These are phyloP conservation scores for Tetragnatha versicolor DNA, from an alignment of 1,140 invertebrate species.

Conservation along the genomic window DNA sequence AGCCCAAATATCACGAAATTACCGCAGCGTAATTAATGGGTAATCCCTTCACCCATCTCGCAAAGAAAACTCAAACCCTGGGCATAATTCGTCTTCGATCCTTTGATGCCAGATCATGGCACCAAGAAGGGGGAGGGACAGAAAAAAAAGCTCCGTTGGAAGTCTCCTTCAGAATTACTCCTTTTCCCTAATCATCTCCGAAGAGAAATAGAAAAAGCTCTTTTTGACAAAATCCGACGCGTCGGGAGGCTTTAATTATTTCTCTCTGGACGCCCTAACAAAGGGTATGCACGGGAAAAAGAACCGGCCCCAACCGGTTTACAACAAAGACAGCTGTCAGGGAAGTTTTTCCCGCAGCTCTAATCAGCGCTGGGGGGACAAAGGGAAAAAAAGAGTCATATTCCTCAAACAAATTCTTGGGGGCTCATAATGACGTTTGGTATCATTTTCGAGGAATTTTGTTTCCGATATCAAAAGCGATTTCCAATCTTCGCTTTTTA, in stretches of 20 bases:
- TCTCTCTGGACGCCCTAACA: background rate
- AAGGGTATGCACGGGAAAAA: background rate
- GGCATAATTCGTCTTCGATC: too few relatives aligned
- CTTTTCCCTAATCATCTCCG: background rate
- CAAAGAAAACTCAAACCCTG: too few relatives aligned
- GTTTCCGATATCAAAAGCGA: conserved; percentile 14
- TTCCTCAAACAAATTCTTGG: background rate
- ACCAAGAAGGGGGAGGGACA: too few relatives aligned
- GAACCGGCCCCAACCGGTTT: background rate
- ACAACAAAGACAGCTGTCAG: conserved; percentile 10
- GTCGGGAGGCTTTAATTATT: conserved; percentile 9
- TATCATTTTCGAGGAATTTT: conserved; percentile 23
- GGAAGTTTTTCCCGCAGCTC: conserved; percentile 7
- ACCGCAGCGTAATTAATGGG: too few relatives aligned
- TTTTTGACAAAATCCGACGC: background rate
- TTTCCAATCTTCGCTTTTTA: conserved; percentile 2
- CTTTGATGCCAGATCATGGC: too few relatives aligned
- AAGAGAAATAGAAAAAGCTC: background rate
- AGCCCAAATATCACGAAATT: too few relatives aligned
- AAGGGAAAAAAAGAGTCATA: conserved; percentile 15
- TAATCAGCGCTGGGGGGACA: background rate
- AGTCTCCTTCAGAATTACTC: background rate
- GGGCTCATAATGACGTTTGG: conserved; percentile 2
- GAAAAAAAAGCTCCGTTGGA: too few relatives aligned
- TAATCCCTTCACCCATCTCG: too few relatives aligned